These are phyloP conservation scores for Drosophila baimaii DNA, from an alignment of 1,140 invertebrate genomes.

Conservation along the genomic window DNA sequence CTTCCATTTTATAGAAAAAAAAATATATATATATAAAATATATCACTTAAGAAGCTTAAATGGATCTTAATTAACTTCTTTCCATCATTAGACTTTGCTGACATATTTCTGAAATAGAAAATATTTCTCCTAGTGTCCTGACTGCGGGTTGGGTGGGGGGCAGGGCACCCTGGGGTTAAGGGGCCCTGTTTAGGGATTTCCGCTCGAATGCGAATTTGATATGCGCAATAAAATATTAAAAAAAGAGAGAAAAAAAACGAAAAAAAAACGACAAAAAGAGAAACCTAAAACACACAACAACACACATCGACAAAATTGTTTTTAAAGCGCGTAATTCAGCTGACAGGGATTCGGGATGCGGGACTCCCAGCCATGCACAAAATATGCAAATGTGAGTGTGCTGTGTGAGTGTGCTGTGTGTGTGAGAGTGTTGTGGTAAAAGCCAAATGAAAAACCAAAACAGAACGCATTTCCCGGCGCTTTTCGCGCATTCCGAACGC, in stretches of 20 bases:
- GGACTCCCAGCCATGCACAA: constrained; percentile 37
- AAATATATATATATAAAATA: no score
- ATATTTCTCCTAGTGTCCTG: constrained; percentile 16
- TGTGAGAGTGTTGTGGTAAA: constrained; percentile 31
- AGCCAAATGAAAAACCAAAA: constrained; percentile 55
- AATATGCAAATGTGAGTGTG: constrained; percentile 29
- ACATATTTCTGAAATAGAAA: no score
- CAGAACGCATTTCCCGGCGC: constrained; percentile 47
- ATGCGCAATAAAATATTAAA: constrained; percentile 82
- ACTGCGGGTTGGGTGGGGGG: no score
- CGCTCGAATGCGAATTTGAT: constrained; percentile 81
- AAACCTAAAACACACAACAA: constrained; percentile 43
- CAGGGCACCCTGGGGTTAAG: constrained; percentile 15
- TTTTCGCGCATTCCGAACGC: constrained; percentile 64
- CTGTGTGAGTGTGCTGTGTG: constrained; percentile 16
- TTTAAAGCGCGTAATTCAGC: constrained; percentile 81
- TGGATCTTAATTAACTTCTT: no score
- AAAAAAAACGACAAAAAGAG: background rate
- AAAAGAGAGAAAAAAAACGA: constrained; percentile 13
- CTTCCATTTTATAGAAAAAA: no score
- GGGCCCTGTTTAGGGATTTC: constrained; percentile 77
- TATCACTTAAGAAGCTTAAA: no score
- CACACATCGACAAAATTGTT: constrained; percentile 76
- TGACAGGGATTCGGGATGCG: constrained; percentile 41
- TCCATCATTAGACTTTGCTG: no score